Evolutionary conservation across 1,140 invertebrate genomes (phyloP).

Genomic region (Bradynema listronoti): DNA sequence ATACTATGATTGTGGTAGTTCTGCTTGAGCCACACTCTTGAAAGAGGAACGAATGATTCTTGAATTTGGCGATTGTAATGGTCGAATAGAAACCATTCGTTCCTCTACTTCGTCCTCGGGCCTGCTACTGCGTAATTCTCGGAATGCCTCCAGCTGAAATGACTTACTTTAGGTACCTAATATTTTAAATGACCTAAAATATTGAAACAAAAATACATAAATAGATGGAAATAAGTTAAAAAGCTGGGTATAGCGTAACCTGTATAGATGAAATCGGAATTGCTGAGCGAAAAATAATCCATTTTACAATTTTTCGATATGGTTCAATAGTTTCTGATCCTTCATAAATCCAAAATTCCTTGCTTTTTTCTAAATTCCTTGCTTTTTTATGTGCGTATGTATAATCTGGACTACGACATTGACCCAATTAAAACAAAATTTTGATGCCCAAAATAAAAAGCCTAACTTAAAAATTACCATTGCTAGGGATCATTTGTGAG

Average conservation of each 20-base stretch:
- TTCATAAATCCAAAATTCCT: slow-evolving; percentile 57
- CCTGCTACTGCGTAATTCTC: slow-evolving; percentile 36
- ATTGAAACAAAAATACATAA: slow-evolving; percentile 3
- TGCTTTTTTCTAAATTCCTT: slow-evolving; percentile 43
- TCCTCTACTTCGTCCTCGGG: slow-evolving; percentile 55
- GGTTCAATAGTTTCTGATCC: slow-evolving; percentile 54
- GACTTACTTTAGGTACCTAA: not conserved
- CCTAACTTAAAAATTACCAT: too few relatives aligned
- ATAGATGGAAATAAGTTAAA: not conserved
- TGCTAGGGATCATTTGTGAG: slow-evolving; percentile 29
- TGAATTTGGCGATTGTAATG: slow-evolving; percentile 37
- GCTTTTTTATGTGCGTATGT: not conserved
- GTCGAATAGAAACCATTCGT: slow-evolving; percentile 42
- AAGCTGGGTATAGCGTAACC: slow-evolving; percentile 19
- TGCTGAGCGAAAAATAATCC: slow-evolving; percentile 54
- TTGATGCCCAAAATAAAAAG: slow-evolving; percentile 6
- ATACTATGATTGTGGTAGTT: too few relatives aligned
- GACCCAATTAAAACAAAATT: too few relatives aligned
- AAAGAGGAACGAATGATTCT: slow-evolving; percentile 41
- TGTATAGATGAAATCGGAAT: slow-evolving; percentile 53
- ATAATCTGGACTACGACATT: not conserved
- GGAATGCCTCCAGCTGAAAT: slow-evolving; percentile 50
- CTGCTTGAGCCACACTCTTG: slow-evolving; percentile 43
- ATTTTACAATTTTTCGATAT: slow-evolving; percentile 54
- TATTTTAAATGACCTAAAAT: not conserved